A percentile compares a stretch with the other conserved stretches of the same genome.
Conservation (phyloP, 1,140 invertebrate species). For the Sminthurides bifidus region DNA sequence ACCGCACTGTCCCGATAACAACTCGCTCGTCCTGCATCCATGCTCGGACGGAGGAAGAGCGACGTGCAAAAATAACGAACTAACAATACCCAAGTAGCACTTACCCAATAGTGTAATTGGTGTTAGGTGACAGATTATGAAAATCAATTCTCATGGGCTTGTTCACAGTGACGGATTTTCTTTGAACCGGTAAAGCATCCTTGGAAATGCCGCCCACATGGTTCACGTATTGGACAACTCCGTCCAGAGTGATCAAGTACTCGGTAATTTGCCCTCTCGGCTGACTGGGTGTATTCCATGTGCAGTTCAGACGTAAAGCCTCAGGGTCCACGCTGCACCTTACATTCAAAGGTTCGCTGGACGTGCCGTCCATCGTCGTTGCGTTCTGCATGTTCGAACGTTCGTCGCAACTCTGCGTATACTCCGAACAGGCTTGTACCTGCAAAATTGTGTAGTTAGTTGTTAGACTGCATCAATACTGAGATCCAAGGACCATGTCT, state of each 20-base stretch:
- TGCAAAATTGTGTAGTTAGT: too few species aligned
- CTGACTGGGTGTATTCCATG: constrained; percentile 53
- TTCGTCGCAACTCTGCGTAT: constrained; percentile 57
- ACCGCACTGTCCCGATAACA: too few species aligned
- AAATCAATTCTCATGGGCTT: constrained; percentile 36
- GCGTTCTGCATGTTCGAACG: constrained; percentile 61
- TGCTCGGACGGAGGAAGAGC: too few species aligned
- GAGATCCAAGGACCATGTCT: too few species aligned
- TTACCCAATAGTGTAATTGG: constrained; percentile 40
- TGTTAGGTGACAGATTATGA: constrained; percentile 58
- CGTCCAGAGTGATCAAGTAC: constrained; percentile 50
- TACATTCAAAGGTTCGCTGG: constrained; percentile 49
- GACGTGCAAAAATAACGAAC: too few species aligned
- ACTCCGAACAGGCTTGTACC: constrained; percentile 62
- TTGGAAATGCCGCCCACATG: constrained; percentile 43
- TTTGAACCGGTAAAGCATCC: constrained; percentile 47
- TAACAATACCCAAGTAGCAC: too few species aligned
- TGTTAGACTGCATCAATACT: too few species aligned
- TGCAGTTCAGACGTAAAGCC: too few species aligned
- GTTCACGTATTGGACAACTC: constrained; percentile 47
- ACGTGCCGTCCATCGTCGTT: constrained; percentile 61
- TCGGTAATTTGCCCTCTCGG: constrained; percentile 62
- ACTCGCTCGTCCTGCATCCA: too few species aligned
- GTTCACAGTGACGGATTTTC: constrained; percentile 45
- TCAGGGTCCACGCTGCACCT: constrained; percentile 53